These are phyloP conservation scores for Apteryx mantelli DNA, from an alignment of 2,113 vertebrate genomes.

Conservation along the genomic window DNA sequence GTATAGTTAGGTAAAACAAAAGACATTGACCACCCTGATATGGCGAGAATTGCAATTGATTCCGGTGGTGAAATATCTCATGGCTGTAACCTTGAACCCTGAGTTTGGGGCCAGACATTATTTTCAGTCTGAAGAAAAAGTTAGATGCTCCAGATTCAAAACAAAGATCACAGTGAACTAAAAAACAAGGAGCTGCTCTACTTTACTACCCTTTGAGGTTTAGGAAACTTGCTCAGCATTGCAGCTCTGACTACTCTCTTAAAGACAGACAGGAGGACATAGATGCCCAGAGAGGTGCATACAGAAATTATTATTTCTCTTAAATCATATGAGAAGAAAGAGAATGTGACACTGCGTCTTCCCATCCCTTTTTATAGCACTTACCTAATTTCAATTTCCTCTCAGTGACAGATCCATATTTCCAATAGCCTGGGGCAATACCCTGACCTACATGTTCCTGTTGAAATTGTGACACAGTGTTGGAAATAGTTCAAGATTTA, in stretches of 20 bases:
- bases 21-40: not conserved
- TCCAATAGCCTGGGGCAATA: not conserved
- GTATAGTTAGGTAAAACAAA: not conserved
- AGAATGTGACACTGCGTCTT: not conserved
- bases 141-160: no score
- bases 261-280: not conserved
- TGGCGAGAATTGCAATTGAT: not conserved
- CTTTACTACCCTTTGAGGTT: not conserved
- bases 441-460: not conserved
- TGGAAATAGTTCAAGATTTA: not conserved
- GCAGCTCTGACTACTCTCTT: not conserved
- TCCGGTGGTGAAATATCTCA: not conserved
- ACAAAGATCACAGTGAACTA: no score
- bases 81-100: fast-evolving
- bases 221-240: not conserved
- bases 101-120: not conserved
- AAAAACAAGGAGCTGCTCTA: no score
- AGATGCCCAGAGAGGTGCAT: not conserved
- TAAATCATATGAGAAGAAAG: not conserved
- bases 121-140: not conserved
- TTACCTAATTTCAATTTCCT: not conserved
- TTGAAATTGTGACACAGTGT: not conserved
- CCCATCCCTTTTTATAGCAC: not conserved
- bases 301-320: not conserved
- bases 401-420: not conserved